Conservation (phyloP, 2,113 vertebrate genomes). For the Pipra filicauda region DNA sequence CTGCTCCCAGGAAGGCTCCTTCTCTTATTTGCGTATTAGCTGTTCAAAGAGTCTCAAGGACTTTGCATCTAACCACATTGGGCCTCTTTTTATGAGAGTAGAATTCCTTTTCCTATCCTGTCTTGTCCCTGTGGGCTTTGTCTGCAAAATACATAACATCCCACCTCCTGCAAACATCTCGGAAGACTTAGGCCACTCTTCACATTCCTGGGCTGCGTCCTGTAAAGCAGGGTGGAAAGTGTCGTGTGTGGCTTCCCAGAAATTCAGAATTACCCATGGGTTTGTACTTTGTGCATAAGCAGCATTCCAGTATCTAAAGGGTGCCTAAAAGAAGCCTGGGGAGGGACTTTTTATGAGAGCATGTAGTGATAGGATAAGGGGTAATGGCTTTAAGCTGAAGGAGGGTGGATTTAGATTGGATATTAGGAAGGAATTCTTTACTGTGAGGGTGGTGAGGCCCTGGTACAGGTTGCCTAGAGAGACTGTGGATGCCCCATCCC, state of each 20-base stretch:
- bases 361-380: neutral
- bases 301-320: neutral
- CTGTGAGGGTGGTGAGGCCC: neutral
- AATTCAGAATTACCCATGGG: neutral
- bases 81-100: neutral
- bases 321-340: neutral
- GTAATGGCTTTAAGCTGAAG: neutral
- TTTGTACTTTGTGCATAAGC: neutral
- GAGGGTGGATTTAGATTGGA: neutral
- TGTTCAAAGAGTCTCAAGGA: neutral
- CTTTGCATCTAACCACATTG: neutral
- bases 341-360: neutral
- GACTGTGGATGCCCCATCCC: neutral
- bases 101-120: neutral
- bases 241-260: neutral
- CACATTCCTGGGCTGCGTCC: neutral
- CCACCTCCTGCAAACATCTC: neutral
- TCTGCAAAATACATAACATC: rapidly evolving
- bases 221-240: neutral
- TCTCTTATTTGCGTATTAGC: neutral
- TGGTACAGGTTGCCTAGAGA: neutral
- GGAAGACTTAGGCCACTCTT: neutral
- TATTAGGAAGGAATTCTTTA: neutral
- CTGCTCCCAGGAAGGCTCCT: neutral
- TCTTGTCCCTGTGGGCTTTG: neutral